phyloP scores from a whole-genome alignment of 2,888 invertebrate genomes.

The Dasysyrphus albostriatus region DNA sequence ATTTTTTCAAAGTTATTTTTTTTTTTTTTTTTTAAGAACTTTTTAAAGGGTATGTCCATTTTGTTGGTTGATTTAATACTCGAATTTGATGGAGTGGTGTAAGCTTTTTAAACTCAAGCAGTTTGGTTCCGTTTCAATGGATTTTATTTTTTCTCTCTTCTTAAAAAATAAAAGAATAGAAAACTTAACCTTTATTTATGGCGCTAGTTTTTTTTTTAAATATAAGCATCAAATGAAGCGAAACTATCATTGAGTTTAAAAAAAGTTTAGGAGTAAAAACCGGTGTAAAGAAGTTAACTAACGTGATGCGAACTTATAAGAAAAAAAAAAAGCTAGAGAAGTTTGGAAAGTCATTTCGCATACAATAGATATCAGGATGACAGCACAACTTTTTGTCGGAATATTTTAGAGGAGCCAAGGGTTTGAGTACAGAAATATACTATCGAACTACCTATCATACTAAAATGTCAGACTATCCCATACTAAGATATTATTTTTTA shows the following conservation, averaged over 20 bases:
- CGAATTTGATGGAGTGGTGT: not conserved
- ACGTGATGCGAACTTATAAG: not conserved
- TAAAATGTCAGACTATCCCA: too few relatives aligned
- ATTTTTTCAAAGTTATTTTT: conserved; percentile 27
- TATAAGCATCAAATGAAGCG: not conserved
- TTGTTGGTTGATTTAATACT: conserved; percentile 42
- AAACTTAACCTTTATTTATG: conserved; percentile 6
- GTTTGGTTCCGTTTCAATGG: not conserved
- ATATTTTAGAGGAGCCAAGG: too few relatives aligned
- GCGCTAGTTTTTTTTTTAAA: not conserved
- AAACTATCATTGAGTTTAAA: not conserved
- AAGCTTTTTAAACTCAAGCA: conserved; percentile 7
- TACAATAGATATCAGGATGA: too few relatives aligned
- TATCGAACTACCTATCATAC: too few relatives aligned
- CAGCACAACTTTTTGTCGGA: too few relatives aligned
- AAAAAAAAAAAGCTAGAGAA: not conserved
- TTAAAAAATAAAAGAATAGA: not conserved
- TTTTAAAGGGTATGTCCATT: conserved; percentile 9
- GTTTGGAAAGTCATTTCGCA: too few relatives aligned
- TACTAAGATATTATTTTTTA: too few relatives aligned
- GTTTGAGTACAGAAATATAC: too few relatives aligned
- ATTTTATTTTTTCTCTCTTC: conserved; percentile 3
- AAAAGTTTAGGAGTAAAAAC: not conserved
- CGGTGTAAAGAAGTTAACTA: not conserved
- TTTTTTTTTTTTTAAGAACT: not conserved